A percentile compares a stretch with the other conserved stretches of the same genome.
These are phyloP conservation scores for Ariopsis seemanni DNA, from an alignment of 2,113 vertebrate species.

Conservation along the genomic window DNA sequence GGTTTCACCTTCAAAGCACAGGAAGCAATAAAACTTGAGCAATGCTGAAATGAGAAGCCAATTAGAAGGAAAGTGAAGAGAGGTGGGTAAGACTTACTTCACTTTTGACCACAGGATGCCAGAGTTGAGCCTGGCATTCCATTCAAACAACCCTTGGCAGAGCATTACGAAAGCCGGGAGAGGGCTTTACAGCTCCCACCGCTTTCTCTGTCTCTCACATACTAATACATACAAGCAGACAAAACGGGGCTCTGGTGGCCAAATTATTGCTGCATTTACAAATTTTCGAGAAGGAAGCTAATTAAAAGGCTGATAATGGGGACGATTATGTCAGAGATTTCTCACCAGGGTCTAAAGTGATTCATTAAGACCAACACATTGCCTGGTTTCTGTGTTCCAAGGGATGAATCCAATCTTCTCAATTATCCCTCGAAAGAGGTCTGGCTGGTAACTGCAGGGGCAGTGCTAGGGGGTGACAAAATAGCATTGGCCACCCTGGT, in stretches of 20 bases:
- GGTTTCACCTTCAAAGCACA: conserved; percentile 43
- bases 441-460: not conserved
- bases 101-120: conserved; percentile 35
- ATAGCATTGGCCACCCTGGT: not conserved
- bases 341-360: conserved; percentile 60
- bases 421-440: conserved; percentile 37
- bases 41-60: conserved; percentile 29
- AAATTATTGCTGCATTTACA: conserved; percentile 75
- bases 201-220: conserved; percentile 1
- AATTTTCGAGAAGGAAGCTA: conserved; percentile 65
- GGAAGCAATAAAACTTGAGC: conserved; percentile 47
- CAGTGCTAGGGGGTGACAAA: not conserved
- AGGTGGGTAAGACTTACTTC: conserved; percentile 26
- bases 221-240: conserved; percentile 5
- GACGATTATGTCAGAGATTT: conserved; percentile 68
- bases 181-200: conserved; percentile 14
- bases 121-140: conserved; percentile 30
- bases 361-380: conserved; percentile 62
- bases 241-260: conserved; percentile 64
- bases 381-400: conserved; percentile 34
- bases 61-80: conserved; percentile 26
- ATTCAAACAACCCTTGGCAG: not conserved
- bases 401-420: conserved; percentile 31
- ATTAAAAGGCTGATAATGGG: conserved; percentile 74
- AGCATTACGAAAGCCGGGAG: not conserved